These are phyloP conservation scores for Varanus komodoensis DNA, from an alignment of 2,113 vertebrate genomes.

Conservation along the genomic window DNA sequence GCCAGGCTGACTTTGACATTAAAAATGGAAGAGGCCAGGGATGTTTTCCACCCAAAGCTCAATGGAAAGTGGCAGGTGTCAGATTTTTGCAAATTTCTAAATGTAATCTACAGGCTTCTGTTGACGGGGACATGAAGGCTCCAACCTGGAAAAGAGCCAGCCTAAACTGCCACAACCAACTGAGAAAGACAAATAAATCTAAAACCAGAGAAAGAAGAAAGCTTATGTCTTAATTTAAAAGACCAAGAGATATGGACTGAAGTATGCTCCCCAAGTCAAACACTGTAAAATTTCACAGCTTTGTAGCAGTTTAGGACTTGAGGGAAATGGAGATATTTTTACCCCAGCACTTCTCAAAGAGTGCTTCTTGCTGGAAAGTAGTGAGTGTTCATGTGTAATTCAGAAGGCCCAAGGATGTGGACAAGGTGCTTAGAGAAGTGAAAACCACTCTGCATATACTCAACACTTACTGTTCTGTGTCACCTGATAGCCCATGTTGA, in stretches of 20 bases:
- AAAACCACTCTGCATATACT: background rate
- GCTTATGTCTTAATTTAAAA: background rate
- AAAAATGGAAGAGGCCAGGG: conserved; percentile 75
- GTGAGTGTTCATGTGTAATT: background rate
- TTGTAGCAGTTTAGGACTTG: background rate
- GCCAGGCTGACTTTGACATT: conserved; percentile 74
- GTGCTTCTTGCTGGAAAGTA: background rate
- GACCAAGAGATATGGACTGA: background rate
- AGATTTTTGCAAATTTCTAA: conserved; percentile 74
- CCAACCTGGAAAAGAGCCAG: conserved; percentile 64
- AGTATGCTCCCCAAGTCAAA: background rate
- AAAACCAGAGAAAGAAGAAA: conserved; percentile 27
- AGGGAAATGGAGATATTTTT: no score
- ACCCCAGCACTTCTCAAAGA: background rate
- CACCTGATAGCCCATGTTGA: no score
- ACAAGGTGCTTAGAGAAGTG: background rate
- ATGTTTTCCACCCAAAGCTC: conserved; percentile 72
- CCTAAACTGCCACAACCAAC: conserved; percentile 1
- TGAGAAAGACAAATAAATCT: conserved; percentile 41
- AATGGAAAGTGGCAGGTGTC: conserved; percentile 79
- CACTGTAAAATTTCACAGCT: background rate
- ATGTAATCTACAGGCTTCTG: conserved; percentile 64
- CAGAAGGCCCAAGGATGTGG: background rate
- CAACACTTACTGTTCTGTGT: no score
- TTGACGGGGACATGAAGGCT: conserved; percentile 67